A percentile compares a stretch with the other conserved stretches of the same genome.
Conservation (phyloP, 2,797 vertebrate species). For the Ctenopoma kingsleyae region DNA sequence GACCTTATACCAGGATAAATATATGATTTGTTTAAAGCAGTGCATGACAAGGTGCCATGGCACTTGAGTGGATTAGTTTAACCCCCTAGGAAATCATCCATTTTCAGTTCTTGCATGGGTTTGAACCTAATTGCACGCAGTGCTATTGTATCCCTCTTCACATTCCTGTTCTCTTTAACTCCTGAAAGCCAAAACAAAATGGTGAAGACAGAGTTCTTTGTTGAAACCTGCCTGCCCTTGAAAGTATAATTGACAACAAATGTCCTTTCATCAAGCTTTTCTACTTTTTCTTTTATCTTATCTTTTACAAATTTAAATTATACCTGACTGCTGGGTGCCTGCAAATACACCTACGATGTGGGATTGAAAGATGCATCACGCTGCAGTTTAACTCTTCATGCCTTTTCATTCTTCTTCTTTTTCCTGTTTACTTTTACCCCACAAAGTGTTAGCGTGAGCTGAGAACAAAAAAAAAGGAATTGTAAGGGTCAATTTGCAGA, state of each 20-base stretch:
- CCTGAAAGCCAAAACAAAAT: constrained; percentile 41
- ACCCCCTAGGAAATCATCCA: constrained; percentile 79
- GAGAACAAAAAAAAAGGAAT: constrained; percentile 35
- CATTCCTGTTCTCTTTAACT: constrained; percentile 49
- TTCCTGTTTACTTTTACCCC: background rate
- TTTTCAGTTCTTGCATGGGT: constrained; percentile 75
- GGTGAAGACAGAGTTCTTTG: constrained; percentile 35
- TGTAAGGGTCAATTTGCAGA: constrained; percentile 54
- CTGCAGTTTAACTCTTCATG: background rate
- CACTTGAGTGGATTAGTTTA: constrained; percentile 78
- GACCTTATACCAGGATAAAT: constrained; percentile 74
- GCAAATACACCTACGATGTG: constrained; percentile 7
- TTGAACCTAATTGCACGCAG: constrained; percentile 72
- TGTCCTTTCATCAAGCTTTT: constrained; percentile 17
- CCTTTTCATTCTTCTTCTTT: background rate
- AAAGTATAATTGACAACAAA: constrained; percentile 41
- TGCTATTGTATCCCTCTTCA: constrained; percentile 66
- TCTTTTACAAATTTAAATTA: constrained; percentile 8
- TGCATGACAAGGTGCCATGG: constrained; percentile 77
- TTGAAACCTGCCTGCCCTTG: constrained; percentile 33
- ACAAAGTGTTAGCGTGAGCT: constrained; percentile 21
- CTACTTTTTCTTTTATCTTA: constrained; percentile 9
- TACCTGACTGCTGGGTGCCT: background rate
- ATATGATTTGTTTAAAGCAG: constrained; percentile 80
- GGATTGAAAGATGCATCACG: constrained; percentile 3